phyloP scores from a whole-genome alignment of 2,113 vertebrate genomes.

The Pholis gunnellus region DNA sequence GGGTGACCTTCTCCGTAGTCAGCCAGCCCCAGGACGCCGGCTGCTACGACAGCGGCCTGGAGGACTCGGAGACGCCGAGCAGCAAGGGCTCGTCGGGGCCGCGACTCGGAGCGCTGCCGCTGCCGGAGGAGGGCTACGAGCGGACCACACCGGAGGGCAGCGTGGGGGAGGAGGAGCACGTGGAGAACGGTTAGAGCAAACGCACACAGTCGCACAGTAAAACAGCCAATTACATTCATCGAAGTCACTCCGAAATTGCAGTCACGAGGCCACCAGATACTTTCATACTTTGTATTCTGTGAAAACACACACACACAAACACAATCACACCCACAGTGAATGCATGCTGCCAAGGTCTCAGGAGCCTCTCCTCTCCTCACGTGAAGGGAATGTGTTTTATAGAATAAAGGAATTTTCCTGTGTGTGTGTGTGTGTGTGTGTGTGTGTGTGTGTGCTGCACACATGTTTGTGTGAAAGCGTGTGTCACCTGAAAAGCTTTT shows the following conservation, averaged over 20 bases:
- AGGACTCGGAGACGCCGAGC: conserved; percentile 97
- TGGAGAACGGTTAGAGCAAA: conserved; percentile 90
- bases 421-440: too few species aligned
- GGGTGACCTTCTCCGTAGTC: conserved; percentile 97
- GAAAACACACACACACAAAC: conserved; percentile 22
- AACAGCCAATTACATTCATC: neutral
- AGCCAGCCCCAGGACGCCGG: conserved; percentile 94
- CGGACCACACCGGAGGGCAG: conserved; percentile 96
- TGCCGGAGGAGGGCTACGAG: conserved; percentile 96
- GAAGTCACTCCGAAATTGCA: too few species aligned
- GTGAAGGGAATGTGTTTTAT: conserved; percentile 32
- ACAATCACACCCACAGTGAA: conserved; percentile 13
- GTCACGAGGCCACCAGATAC: neutral
- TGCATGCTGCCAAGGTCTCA: conserved; percentile 46
- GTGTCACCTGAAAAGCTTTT: conserved; percentile 13
- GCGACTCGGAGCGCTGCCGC: conserved; percentile 91
- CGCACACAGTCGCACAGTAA: conserved; percentile 9
- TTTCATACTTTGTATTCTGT: neutral
- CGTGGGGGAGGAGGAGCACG: conserved; percentile 97
- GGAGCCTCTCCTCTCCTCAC: conserved; percentile 34
- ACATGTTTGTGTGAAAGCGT: neutral
- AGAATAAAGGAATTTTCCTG: conserved; percentile 34
- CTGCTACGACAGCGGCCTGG: conserved; percentile 96
- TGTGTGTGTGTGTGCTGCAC: too few species aligned
- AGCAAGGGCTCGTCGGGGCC: conserved; percentile 96